A percentile compares a stretch with the other conserved stretches of the same genome.
Conservation (phyloP, 23 tunicate genomes). For the Trididemnum clinides region DNA sequence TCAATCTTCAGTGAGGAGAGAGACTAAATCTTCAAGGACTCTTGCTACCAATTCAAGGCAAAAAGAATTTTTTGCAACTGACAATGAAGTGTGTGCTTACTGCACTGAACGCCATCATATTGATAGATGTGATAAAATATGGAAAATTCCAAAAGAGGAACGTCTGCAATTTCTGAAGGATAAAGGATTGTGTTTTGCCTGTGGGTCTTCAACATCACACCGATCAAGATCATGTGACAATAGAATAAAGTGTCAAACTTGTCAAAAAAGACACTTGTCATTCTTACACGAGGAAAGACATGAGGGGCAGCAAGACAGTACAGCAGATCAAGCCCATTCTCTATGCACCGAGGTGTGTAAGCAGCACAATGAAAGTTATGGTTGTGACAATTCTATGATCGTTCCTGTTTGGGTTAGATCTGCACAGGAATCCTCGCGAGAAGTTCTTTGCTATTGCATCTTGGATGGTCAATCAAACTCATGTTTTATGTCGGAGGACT, state of each 20-base stretch:
- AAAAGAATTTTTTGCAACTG: not conserved
- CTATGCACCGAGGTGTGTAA: not conserved
- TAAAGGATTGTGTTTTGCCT: not conserved
- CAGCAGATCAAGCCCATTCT: not conserved
- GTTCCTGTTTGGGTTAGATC: not conserved
- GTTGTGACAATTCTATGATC: not conserved
- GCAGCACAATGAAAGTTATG: not conserved
- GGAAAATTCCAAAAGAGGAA: not conserved
- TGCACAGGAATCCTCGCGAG: not conserved
- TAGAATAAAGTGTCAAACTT: not conserved
- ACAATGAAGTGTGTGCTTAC: not conserved
- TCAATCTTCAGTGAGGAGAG: not conserved
- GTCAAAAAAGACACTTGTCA: not conserved
- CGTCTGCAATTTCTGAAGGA: not conserved
- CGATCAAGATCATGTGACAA: not conserved
- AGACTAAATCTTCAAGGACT: not conserved
- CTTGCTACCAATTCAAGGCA: not conserved
- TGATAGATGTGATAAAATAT: not conserved
- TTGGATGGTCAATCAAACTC: not conserved
- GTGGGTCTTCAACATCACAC: not conserved
- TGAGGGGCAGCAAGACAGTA: too few relatives aligned
- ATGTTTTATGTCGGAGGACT: not conserved
- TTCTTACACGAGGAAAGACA: not conserved
- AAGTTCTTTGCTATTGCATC: not conserved
- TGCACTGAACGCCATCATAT: not conserved